These are phyloP conservation scores for Ariolimax columbianus DNA, from an alignment of 2,888 invertebrate genomes.

Conservation along the genomic window DNA sequence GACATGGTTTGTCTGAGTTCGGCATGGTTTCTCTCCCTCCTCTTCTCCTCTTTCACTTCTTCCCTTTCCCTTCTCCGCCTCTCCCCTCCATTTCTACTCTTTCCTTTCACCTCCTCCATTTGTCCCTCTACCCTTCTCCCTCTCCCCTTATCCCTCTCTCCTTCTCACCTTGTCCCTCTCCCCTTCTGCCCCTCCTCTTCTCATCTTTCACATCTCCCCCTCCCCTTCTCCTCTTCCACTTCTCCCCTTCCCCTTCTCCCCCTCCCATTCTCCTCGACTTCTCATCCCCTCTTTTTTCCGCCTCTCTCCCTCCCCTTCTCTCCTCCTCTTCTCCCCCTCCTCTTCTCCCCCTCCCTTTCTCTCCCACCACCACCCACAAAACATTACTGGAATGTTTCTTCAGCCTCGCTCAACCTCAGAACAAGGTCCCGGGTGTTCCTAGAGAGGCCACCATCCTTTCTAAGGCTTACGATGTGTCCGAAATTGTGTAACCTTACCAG, in stretches of 20 bases:
- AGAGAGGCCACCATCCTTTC: too few relatives aligned
- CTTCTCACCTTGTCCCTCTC: not conserved
- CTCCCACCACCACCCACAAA: not conserved
- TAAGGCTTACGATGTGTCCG: too few relatives aligned
- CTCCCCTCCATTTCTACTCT: not conserved
- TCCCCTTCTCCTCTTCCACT: not conserved
- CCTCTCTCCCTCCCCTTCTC: not conserved
- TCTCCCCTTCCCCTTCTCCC: not conserved
- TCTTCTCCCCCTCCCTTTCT: slow-evolving; percentile 10
- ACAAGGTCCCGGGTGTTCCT: too few relatives aligned
- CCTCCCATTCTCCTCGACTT: not conserved
- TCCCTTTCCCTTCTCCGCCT: not conserved
- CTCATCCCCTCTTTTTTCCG: not conserved
- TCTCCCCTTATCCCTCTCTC: not conserved
- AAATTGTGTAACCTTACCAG: too few relatives aligned
- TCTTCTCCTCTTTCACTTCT: not conserved
- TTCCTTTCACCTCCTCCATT: not conserved
- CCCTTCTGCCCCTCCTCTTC: not conserved
- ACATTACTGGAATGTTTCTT: too few relatives aligned
- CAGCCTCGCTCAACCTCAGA: too few relatives aligned
- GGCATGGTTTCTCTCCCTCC: not conserved
- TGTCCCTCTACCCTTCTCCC: not conserved
- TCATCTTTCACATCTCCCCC: not conserved
- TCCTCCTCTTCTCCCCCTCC: not conserved
- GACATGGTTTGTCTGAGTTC: slow-evolving; percentile 9